Base-by-base conservation (phyloP, 2,113 vertebrate genomes). In the Lasiurus borealis region DNA sequence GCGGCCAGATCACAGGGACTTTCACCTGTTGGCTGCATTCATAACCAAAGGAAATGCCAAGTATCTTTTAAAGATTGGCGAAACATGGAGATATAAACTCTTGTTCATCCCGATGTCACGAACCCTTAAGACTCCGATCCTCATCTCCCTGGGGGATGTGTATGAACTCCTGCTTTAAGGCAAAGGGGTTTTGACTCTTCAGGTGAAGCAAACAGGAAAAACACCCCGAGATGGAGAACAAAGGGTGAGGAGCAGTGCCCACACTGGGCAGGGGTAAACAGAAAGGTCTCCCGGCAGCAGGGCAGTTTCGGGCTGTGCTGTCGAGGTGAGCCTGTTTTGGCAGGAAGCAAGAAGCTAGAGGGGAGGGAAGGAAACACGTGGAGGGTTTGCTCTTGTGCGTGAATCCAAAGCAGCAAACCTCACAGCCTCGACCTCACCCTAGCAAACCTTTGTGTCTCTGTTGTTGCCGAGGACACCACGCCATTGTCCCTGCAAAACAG, bases 401-500 rank as follows among this genome's bases (percentile, higher is more conserved):
- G 71, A 82, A 84, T 86, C 14, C 62, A 40, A 93, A 96, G 16
- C 50, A 80, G 40, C 19, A 69, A 69, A 86, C 54, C n/a, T 73
- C 59, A 66, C n/a, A 85, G n/a, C 18, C 36, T 34, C 3, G 13
- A 13, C 40, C 80, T 94, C 90, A 72, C 64, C 73, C 66, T 31
- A 66, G 50, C 78, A 73, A 46, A 48, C 73, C 64, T 3, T 90
- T 90, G 18, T 57, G 69, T 81, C 50, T 84, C 90, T 72, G 95
- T 66, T 96, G 88, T 93, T 29, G 11, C 54, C 13, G 75, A 87
- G 66, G 89, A 81, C n/a, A 93, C 59, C 44, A 40, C 88, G 68
- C 13, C 93, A 75, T 95, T 93, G 88, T 95, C 46, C 71, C 46
- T 88, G 9, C 68, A 62, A 90, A 82, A 78, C 69, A 59, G 66